phyloP scores from a whole-genome alignment of 2,888 invertebrate species.

The Himalopsyche kuldschensis region DNA sequence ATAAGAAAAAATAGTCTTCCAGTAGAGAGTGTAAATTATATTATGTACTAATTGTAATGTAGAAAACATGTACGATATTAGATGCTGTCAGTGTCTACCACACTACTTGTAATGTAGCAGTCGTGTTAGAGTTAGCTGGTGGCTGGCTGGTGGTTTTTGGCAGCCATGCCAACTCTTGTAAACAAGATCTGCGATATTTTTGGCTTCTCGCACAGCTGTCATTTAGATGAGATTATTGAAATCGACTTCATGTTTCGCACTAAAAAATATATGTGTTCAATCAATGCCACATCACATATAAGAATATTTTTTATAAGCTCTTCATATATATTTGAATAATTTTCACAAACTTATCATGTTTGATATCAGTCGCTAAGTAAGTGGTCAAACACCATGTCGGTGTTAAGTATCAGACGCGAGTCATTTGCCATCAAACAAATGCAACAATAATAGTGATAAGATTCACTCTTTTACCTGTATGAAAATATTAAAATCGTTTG shows the following conservation, averaged over 20 bases:
- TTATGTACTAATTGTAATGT: background rate
- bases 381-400: too few species aligned
- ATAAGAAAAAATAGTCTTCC: background rate
- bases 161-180: background rate
- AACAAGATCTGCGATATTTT: conserved; percentile 27
- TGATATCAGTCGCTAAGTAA: too few species aligned
- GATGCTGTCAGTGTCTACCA: background rate
- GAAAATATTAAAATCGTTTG: too few species aligned
- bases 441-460: too few species aligned
- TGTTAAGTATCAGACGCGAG: too few species aligned
- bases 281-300: background rate
- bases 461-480: too few species aligned
- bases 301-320: too few species aligned
- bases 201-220: conserved; percentile 35
- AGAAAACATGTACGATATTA: background rate
- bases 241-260: background rate
- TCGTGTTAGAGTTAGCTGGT: background rate
- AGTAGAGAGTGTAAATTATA: background rate
- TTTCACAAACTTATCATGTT: too few species aligned
- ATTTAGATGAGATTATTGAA: conserved; percentile 29
- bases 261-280: background rate
- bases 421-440: too few species aligned
- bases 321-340: too few species aligned
- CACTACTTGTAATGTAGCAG: background rate
- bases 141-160: background rate